phyloP scores from a whole-genome alignment of 2,888 invertebrate genomes.

The Epinotia demarniana region DNA sequence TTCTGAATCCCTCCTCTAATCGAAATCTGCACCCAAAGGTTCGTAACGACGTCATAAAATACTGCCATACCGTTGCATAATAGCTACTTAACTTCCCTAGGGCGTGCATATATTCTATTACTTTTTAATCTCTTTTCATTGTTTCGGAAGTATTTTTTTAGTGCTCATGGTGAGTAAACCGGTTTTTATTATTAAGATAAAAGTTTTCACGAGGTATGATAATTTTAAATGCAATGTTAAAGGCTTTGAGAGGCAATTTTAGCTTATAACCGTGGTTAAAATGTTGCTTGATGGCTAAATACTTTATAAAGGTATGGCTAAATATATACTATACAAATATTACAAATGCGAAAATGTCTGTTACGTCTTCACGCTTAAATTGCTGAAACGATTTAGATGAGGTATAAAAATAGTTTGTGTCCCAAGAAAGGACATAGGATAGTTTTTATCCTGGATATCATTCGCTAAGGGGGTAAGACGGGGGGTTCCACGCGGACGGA shows the following conservation, averaged over 20 bases:
- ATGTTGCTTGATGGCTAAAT: not conserved
- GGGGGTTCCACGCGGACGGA: too few relatives aligned
- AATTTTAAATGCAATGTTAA: slow-evolving; percentile 21
- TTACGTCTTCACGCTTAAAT: too few relatives aligned
- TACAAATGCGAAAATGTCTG: too few relatives aligned
- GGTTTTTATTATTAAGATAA: slow-evolving; percentile 42
- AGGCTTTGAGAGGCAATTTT: slow-evolving; percentile 11
- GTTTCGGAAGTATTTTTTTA: slow-evolving; percentile 42
- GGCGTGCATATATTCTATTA: slow-evolving; percentile 34
- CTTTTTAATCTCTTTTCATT: slow-evolving; percentile 55
- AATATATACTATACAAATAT: too few relatives aligned
- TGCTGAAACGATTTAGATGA: too few relatives aligned
- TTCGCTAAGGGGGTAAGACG: too few relatives aligned
- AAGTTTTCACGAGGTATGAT: slow-evolving; percentile 31
- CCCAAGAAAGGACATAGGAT: too few relatives aligned
- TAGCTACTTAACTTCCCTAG: slow-evolving; percentile 41
- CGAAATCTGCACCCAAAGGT: slow-evolving; percentile 42
- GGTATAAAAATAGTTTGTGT: too few relatives aligned
- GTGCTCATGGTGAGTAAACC: slow-evolving; percentile 19
- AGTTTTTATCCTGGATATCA: too few relatives aligned
- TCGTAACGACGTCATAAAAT: slow-evolving; percentile 60
- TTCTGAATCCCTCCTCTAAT: slow-evolving; percentile 50
- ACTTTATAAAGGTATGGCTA: too few relatives aligned
- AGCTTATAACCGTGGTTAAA: not conserved
- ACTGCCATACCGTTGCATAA: slow-evolving; percentile 54